Percentiles rank a stretch among this genome's conserved stretches.
Conservation (phyloP, 2,797 vertebrate species). For the Schizopygopsis malacanthus region DNA sequence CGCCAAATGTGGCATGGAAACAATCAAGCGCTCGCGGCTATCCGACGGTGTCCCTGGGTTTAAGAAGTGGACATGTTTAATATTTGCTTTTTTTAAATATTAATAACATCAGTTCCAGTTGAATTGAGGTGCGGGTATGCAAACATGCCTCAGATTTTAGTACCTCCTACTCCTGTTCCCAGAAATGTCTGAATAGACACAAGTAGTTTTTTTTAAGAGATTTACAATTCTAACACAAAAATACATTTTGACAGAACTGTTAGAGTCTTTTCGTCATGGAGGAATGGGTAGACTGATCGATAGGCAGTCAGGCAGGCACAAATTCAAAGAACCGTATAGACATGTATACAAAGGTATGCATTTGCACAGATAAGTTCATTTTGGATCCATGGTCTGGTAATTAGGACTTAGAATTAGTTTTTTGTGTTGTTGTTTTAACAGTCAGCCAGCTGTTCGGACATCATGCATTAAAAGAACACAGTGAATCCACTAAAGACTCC, state of each 20-base stretch:
- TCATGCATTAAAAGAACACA: background rate
- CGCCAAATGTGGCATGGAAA: slow-evolving; percentile 35
- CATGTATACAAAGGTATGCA: background rate
- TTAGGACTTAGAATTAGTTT: background rate
- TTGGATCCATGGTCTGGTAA: background rate
- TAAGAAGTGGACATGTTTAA: slow-evolving; percentile 1
- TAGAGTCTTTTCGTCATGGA: background rate
- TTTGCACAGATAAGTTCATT: background rate
- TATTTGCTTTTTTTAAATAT: background rate
- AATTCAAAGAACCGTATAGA: background rate
- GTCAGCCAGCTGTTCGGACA: slow-evolving; percentile 1
- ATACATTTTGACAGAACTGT: background rate
- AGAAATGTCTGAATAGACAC: background rate
- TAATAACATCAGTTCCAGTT: background rate
- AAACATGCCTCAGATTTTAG: background rate
- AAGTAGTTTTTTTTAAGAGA: background rate
- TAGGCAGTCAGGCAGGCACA: too few species aligned
- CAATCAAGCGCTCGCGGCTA: slow-evolving; percentile 15
- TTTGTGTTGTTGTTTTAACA: background rate
- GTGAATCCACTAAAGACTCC: background rate
- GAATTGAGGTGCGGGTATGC: background rate
- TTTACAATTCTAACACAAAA: background rate
- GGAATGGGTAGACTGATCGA: background rate
- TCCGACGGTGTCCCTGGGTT: background rate
- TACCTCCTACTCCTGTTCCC: background rate